These are phyloP conservation scores for Agriopis aurantiaria DNA, from an alignment of 2,888 invertebrate species.

Conservation along the genomic window DNA sequence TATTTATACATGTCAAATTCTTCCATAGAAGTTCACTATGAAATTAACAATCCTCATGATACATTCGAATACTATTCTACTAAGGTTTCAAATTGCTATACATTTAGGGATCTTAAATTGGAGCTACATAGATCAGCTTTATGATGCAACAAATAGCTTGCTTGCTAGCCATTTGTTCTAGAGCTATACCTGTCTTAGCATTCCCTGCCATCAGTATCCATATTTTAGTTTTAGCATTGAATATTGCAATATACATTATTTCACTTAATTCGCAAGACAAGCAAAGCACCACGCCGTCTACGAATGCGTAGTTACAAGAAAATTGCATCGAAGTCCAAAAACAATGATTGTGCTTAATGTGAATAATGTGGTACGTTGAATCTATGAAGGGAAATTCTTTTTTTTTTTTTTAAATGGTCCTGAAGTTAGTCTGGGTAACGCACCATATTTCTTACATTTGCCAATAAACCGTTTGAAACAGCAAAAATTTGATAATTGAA, in stretches of 20 bases:
- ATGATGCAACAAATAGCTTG: not conserved
- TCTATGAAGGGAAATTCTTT: too few species aligned
- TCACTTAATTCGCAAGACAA: not conserved
- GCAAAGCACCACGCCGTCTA: constrained; percentile 1
- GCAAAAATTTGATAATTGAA: too few species aligned
- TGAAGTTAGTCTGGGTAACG: too few species aligned
- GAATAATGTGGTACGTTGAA: too few species aligned
- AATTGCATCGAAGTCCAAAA: too few species aligned
- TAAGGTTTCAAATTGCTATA: not conserved
- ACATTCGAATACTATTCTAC: not conserved
- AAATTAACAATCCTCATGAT: not conserved
- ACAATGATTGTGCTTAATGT: too few species aligned
- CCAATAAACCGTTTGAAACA: too few species aligned
- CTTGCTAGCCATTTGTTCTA: not conserved
- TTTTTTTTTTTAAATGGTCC: too few species aligned
- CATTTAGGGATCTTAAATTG: constrained; percentile 1
- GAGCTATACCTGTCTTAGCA: not conserved
- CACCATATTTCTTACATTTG: too few species aligned
- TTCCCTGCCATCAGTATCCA: not conserved
- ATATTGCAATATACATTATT: not conserved
- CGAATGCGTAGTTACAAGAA: too few species aligned
- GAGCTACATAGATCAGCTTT: constrained; percentile 9
- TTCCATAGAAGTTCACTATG: not conserved
- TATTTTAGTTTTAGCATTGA: not conserved
- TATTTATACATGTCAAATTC: too few species aligned